Conservation (phyloP, 2,888 invertebrate species). For the Sphaerophoria taeniata region DNA sequence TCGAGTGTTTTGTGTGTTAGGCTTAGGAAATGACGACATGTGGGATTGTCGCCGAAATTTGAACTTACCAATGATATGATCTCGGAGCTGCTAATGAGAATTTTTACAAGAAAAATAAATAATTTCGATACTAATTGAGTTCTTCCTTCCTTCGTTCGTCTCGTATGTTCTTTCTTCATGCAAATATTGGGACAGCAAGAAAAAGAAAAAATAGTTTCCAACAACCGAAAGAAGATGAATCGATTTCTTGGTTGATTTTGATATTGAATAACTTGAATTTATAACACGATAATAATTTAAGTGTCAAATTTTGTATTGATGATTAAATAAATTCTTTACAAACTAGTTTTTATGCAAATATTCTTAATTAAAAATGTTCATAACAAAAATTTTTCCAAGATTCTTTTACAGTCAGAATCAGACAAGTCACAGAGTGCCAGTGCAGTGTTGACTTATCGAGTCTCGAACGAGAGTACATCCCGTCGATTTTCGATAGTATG, state of each 20-base stretch:
- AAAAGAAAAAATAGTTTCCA: not conserved
- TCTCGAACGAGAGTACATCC: constrained; percentile 13
- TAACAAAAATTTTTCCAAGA: constrained; percentile 39
- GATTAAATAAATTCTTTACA: not conserved
- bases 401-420: constrained; percentile 1
- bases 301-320: constrained; percentile 8
- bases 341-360: not conserved
- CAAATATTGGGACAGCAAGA: constrained; percentile 28
- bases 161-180: not conserved
- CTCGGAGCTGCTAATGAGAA: not conserved
- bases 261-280: not conserved
- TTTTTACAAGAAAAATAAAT: constrained; percentile 9
- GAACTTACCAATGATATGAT: constrained; percentile 10
- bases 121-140: constrained; percentile 40
- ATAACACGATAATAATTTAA: not conserved
- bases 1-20: not conserved
- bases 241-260: not conserved
- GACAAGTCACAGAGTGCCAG: no score
- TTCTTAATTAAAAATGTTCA: constrained; percentile 29
- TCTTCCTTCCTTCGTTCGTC: constrained; percentile 12
- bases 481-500: constrained; percentile 29
- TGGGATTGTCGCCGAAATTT: not conserved
- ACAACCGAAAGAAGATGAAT: constrained; percentile 15
- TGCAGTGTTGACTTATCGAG: not conserved
- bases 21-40: constrained; percentile 10